Base-by-base conservation (phyloP, 2,888 invertebrate genomes). In the Ligdia adustata region DNA sequence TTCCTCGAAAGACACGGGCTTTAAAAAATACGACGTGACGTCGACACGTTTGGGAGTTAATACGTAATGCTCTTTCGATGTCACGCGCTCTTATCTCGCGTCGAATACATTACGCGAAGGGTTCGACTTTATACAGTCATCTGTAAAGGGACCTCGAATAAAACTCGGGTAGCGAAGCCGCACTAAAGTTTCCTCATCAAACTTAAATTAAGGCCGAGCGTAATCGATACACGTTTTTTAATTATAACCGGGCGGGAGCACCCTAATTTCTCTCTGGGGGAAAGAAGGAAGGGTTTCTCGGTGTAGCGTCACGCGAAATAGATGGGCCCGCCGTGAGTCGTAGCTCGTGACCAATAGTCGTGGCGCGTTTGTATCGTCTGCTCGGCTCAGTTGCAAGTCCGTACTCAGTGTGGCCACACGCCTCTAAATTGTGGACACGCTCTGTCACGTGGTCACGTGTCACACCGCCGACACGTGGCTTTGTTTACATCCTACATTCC, bases 231-330 rank as follows among this genome's bases (percentile, higher is more conserved):
- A 65, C 63, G 64, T 73, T 81, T 74, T 80, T 83, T 83, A 85
- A 86, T 86, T 86, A 84, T 74, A 70, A 71, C 69, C 60, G 68
- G 66, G 65, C 62, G 71, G 56, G 58, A 64, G 66, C 74, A 67
- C 66, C 75, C 76, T 80, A 81, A 81, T 82, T 80, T 79, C 76
- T 72, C 81, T 75, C 79, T 55, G 71, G 82, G 82, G 79, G 76
- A 80, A 80, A 77, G 81, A 75, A 80, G 77, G 79, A 76, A 78
- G 82, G 81, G 77, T 78, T 81, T 46, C 82, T 83, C 82, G 85
- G 83, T 85, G 84, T 83, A 83, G 83, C 82, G 88, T 88, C 87
- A 86, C 74, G 77, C 72, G 68, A 79, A 87, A 89, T 89, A 88
- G 88, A 88, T 88, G 88, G 83, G 79, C 78, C 75, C 64, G 78